Evolutionary conservation across 2,113 vertebrate species (phyloP).

Genomic region (Patagioenas fasciata): DNA sequence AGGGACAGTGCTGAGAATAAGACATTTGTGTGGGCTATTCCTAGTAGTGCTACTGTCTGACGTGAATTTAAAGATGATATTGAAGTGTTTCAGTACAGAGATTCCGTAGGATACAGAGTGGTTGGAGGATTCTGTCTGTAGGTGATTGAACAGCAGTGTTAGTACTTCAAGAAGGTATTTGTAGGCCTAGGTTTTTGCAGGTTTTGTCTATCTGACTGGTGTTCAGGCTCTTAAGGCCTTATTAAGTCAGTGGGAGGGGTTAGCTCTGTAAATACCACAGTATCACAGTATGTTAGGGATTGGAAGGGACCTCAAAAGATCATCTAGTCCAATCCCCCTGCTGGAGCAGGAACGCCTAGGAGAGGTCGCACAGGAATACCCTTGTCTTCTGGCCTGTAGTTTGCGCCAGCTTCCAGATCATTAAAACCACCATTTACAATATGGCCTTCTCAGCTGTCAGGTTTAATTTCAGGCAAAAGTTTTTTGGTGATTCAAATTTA

Average conservation of each 20-base stretch:
- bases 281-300: too few species aligned
- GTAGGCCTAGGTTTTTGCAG: not conserved
- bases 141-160: not conserved
- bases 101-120: not conserved
- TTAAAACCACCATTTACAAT: not conserved
- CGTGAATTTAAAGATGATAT: not conserved
- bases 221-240: not conserved
- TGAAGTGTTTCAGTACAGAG: not conserved
- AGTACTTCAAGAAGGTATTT: not conserved
- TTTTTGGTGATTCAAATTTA: not conserved
- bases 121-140: not conserved
- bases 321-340: too few species aligned
- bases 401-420: not conserved
- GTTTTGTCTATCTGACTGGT: not conserved
- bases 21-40: not conserved
- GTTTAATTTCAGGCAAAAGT: not conserved
- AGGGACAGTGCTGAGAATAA: not conserved
- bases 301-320: too few species aligned
- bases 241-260: not conserved
- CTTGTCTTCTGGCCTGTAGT: not conserved
- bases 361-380: too few species aligned
- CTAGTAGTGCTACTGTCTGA: not conserved
- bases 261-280: not conserved
- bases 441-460: not conserved
- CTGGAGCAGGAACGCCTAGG: too few species aligned